These are phyloP conservation scores for Cosmia pyralina DNA, from an alignment of 2,888 invertebrate species.

Conservation along the genomic window DNA sequence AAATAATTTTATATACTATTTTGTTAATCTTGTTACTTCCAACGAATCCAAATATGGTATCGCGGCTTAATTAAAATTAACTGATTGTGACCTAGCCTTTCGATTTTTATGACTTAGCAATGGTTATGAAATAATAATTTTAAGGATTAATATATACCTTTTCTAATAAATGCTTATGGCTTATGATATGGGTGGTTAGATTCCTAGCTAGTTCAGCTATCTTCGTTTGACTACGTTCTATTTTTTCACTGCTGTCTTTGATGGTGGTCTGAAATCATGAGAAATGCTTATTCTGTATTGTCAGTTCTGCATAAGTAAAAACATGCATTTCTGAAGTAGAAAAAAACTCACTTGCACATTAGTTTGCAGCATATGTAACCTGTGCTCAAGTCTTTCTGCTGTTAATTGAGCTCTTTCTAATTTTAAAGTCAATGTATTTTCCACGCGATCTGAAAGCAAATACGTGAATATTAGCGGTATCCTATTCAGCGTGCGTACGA, in stretches of 20 bases:
- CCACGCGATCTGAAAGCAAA: constrained; percentile 84
- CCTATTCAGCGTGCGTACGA: constrained; percentile 69
- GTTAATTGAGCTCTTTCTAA: constrained; percentile 87
- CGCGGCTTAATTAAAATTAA: constrained; percentile 18
- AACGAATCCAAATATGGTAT: constrained; percentile 4
- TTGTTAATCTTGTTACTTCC: neutral
- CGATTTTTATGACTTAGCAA: neutral
- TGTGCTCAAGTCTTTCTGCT: constrained; percentile 86
- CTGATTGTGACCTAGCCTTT: constrained; percentile 5
- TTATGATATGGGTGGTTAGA: constrained; percentile 81
- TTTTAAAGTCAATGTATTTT: constrained; percentile 85
- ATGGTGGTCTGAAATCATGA: constrained; percentile 82
- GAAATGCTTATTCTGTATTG: neutral
- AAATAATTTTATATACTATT: neutral
- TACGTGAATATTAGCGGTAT: constrained; percentile 69
- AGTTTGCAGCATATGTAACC: constrained; percentile 86
- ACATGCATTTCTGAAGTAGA: constrained; percentile 11
- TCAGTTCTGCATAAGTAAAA: neutral
- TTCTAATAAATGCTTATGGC: constrained; percentile 83
- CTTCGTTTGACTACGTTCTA: constrained; percentile 83
- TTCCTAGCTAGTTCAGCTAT: constrained; percentile 82
- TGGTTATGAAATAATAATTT: constrained; percentile 3
- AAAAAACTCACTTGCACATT: constrained; percentile 80
- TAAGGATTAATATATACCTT: constrained; percentile 75
- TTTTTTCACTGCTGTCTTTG: constrained; percentile 83